Conservation (phyloP, 1,140 invertebrate species). For the Micrasema longulum region DNA sequence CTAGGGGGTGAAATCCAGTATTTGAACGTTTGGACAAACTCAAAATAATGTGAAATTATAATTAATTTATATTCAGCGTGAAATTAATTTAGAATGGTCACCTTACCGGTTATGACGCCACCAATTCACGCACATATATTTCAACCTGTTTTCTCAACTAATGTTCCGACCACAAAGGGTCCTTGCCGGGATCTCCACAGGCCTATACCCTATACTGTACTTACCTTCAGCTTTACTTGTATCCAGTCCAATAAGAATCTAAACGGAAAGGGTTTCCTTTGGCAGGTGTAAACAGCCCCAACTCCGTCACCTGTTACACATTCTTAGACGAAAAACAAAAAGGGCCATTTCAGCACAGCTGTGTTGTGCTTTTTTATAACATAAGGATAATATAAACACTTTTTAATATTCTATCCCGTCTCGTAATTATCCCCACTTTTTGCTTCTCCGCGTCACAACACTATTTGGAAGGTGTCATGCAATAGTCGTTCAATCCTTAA, state of each 20-base stretch:
- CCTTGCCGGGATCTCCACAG: no score
- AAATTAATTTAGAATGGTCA: no score
- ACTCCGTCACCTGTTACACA: constrained; percentile 19
- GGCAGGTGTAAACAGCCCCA: constrained; percentile 18
- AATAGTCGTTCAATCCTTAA: no score
- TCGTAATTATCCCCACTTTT: constrained; percentile 5
- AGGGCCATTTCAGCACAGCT: constrained; percentile 30
- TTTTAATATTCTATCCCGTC: not conserved
- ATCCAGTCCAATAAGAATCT: constrained; percentile 39
- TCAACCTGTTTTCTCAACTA: constrained; percentile 19
- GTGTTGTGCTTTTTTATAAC: constrained; percentile 30
- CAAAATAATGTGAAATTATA: no score
- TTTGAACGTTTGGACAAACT: no score
- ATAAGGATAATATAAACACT: not conserved
- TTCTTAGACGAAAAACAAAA: constrained; percentile 34
- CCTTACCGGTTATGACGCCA: constrained; percentile 7
- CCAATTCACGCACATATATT: constrained; percentile 9
- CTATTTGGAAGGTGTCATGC: no score
- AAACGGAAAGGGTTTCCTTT: constrained; percentile 11
- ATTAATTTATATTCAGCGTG: no score
- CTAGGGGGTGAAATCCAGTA: no score
- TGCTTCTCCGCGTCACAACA: no score
- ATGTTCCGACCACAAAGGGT: constrained; percentile 21
- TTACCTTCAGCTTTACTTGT: not conserved
- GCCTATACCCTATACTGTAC: no score